Evolutionary conservation across 2,888 invertebrate genomes (phyloP), one percentile per base, ranked within the genome.

Genomic region (Drosophila nr. perissopoda): DNA sequence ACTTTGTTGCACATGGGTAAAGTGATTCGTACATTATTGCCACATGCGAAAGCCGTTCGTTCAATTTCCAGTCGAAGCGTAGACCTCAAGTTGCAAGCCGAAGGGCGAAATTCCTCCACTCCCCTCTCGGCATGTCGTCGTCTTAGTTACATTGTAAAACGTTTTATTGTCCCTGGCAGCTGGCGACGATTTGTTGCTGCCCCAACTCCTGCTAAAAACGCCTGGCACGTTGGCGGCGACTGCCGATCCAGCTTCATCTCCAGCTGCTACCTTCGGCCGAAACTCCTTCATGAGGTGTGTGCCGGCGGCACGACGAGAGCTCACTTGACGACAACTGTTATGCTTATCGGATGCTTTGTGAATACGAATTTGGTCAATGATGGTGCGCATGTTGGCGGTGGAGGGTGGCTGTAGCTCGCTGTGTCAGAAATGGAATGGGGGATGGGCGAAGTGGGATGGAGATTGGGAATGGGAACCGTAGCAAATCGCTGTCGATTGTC

Each of bases 291-390:
- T 18, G 42, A 64, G 80, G 61, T 80, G 75, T 58, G 63, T 56
- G 83, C 84, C 82, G 66, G 80, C 76, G 84, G 85, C 88, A 85
- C 82, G 82, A 65, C 64, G 60, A 61, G 63, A 2, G 27, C 52
- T 76, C 61, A 72, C 73, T 81, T 83, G 82, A 78, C 87, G 89
- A 89, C 86, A 86, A 89, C 85, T 84, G 87, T 87, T 89, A 82
- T 87, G 85, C 89, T 86, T 86, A 86, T 86, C 89, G 87, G 89
- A 86, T 89, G 89, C 85, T 89, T 87, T 84, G 82, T 86, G 85
- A 89, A 86, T 86, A 89, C 81, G 85, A 86, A 86, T 87, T 76
- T 76, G 82, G 73, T 80, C 77, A 76, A 73, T 76, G 60, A 63
- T 54, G 68, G 10, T 45, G 33, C 29, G 49, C 49, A 25, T 49